Evolutionary conservation across 2,888 invertebrate species (phyloP).

Genomic region (Digitonthophagus gazella): DNA sequence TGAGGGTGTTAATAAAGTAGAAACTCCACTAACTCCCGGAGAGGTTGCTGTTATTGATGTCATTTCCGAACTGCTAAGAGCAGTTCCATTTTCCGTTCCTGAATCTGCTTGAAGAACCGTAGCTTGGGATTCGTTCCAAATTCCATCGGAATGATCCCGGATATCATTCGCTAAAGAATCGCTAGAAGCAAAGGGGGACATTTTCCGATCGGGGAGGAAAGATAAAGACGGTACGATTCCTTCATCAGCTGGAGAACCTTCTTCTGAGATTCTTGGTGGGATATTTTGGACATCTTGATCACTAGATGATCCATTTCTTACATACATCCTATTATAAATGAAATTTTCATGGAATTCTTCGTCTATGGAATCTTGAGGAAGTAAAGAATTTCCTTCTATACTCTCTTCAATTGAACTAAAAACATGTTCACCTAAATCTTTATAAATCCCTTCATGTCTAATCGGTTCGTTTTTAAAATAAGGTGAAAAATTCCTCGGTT

Average conservation of each 20-base stretch:
- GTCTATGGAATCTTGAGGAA: conserved; percentile 54
- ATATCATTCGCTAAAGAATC: conserved; percentile 80
- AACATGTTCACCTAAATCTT: conserved; percentile 42
- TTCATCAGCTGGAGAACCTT: conserved; percentile 51
- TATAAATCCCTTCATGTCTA: conserved; percentile 60
- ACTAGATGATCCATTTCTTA: conserved; percentile 59
- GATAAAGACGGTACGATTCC: conserved; percentile 53
- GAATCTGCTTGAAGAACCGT: conserved; percentile 77
- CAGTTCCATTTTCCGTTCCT: conserved; percentile 64
- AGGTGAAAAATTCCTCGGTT: conserved; percentile 40
- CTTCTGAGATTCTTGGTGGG: conserved; percentile 38
- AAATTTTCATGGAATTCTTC: conserved; percentile 81
- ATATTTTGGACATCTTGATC: conserved; percentile 42
- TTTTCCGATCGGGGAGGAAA: conserved; percentile 53
- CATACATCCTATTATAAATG: conserved; percentile 71
- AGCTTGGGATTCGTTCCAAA: conserved; percentile 88
- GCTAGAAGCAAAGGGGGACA: conserved; percentile 76
- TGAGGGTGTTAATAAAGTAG: conserved; percentile 71
- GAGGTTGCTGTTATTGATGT: conserved; percentile 50
- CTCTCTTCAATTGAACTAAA: conserved; percentile 45
- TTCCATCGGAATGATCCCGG: conserved; percentile 82
- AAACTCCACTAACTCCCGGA: conserved; percentile 52
- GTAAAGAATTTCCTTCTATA: conserved; percentile 39
- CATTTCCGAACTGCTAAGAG: conserved; percentile 55
- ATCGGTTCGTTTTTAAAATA: conserved; percentile 59